phyloP scores from a whole-genome alignment of 2,888 invertebrate genomes.

The Uloborus plumipes region DNA sequence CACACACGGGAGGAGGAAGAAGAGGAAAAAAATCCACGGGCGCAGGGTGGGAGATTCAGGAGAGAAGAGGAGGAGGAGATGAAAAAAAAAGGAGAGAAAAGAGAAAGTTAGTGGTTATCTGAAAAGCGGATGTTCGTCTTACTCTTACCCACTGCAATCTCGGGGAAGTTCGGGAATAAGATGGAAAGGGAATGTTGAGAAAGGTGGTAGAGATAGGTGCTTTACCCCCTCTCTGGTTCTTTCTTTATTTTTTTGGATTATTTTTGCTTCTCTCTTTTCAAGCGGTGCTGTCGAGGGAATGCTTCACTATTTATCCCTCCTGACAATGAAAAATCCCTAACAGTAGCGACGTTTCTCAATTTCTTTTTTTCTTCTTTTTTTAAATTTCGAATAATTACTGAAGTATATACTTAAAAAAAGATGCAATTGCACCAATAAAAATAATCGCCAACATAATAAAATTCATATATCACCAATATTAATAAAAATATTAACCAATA shows the following conservation, averaged over 20 bases:
- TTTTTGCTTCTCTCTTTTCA: conserved; percentile 11
- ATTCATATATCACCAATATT: too few species aligned
- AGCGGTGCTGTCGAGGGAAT: conserved; percentile 31
- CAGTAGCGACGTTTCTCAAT: conserved; percentile 5
- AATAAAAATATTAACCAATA: too few species aligned
- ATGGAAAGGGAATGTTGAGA: conserved; percentile 25
- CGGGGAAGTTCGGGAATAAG: conserved; percentile 56
- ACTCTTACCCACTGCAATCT: conserved; percentile 65
- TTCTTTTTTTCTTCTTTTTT: conserved; percentile 10
- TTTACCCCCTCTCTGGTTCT: neutral
- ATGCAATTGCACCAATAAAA: too few species aligned
- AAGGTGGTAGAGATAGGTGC: neutral
- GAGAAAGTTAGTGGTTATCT: conserved; percentile 65
- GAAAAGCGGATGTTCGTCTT: conserved; percentile 64
- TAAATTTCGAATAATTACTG: conserved; percentile 1
- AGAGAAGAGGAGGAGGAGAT: conserved; percentile 14
- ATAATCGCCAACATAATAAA: too few species aligned
- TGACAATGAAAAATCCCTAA: conserved; percentile 3
- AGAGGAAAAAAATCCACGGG: conserved; percentile 58
- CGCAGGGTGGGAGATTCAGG: conserved; percentile 27
- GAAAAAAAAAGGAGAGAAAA: conserved; percentile 33
- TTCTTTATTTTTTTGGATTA: neutral
- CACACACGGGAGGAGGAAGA: conserved; percentile 37
- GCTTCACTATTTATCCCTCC: conserved; percentile 20
- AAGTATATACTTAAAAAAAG: neutral